Conservation (phyloP, 2,797 vertebrate species). For the Propithecus deckenii region DNA sequence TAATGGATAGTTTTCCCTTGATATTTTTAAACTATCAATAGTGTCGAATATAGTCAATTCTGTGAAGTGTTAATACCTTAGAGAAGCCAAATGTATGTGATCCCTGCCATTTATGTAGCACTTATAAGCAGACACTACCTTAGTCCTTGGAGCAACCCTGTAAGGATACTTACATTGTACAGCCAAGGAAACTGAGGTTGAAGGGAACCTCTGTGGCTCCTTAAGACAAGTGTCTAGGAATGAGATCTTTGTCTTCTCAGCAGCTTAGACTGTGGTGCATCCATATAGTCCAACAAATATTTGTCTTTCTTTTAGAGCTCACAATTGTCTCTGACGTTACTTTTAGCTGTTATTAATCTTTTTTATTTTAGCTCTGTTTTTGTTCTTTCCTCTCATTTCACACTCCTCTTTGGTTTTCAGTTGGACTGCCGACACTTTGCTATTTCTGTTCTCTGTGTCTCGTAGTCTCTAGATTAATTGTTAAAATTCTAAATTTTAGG, state of each 20-base stretch:
- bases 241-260: not conserved
- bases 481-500: not conserved
- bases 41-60: not conserved
- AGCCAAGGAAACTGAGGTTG: not conserved
- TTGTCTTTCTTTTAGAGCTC: not conserved
- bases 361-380: not conserved
- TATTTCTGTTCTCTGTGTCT: not conserved
- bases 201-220: not conserved
- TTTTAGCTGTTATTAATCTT: not conserved
- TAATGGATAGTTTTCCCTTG: not conserved
- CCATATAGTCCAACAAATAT: not conserved
- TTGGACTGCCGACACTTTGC: not conserved
- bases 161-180: not conserved
- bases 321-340: not conserved
- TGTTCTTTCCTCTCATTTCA: not conserved
- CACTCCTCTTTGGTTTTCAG: not conserved
- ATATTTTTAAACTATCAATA: not conserved
- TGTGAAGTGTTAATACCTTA: not conserved
- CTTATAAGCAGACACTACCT: not conserved
- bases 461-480: not conserved
- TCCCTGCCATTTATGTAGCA: not conserved
- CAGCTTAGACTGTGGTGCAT: not conserved
- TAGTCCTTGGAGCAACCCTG: not conserved
- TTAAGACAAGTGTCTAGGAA: not conserved
- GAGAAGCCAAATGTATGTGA: not conserved